Evolutionary conservation across 2,113 vertebrate species (phyloP).

Genomic region (Oophaga pumilio): DNA sequence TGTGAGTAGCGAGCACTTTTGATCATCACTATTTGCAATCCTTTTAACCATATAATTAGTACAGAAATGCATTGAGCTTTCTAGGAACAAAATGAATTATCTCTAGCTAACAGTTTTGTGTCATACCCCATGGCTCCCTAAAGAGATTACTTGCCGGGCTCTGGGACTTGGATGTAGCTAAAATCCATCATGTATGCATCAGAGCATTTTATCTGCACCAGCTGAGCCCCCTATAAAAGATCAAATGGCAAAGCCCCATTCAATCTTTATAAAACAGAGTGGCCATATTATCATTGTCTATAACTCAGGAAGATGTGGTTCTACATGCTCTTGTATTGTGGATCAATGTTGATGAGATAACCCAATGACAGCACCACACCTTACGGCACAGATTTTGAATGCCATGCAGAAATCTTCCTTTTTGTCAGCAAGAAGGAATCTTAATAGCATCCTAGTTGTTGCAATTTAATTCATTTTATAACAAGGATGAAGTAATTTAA

Average conservation of each 20-base stretch:
- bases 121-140: not conserved
- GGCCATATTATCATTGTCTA: not conserved
- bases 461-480: conserved; percentile 41
- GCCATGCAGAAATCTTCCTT: conserved; percentile 1
- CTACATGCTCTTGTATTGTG: not conserved
- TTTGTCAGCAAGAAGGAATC: conserved; percentile 32
- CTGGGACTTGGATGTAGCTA: not conserved
- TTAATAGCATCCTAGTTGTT: conserved; percentile 25
- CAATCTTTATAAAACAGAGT: not conserved
- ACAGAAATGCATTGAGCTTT: not conserved
- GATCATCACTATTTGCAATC: not conserved
- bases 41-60: not conserved
- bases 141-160: conserved; percentile 18
- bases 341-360: not conserved
- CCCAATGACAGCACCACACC: not conserved
- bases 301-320: not conserved
- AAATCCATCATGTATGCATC: conserved; percentile 38
- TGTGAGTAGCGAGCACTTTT: no score
- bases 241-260: not conserved
- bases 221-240: conserved; percentile 50
- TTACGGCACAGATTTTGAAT: not conserved
- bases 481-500: conserved; percentile 47
- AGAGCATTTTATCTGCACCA: conserved; percentile 38
- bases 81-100: conserved; percentile 12
- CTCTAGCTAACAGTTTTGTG: conserved; percentile 7